Evolutionary conservation across 2,113 vertebrate genomes (phyloP), one percentile per base, ranked within the genome.

Genomic region (Megaceryle torquata): DNA sequence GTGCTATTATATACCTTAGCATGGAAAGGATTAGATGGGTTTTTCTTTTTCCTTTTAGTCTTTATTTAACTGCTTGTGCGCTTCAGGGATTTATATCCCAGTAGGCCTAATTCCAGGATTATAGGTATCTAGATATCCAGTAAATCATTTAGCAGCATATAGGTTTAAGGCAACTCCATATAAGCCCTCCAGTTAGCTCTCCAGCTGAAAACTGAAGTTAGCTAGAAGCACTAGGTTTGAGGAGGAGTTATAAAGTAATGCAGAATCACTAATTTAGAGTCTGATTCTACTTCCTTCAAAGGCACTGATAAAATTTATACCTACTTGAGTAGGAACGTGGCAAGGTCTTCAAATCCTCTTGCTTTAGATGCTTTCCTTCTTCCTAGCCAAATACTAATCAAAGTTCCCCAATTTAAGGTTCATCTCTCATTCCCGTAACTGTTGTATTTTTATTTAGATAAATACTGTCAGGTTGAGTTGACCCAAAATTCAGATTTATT

Each of bases 101-200:
- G 88, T 93, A 89, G 96, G 92, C 92, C 86, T 96, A 96, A 96
- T 94, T 96, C 96, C 81, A 94, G 96, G 93, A 95, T 97, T 97
- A 97, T 96, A 93, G 88, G 95, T 87, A 89, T 92, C 93, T 96
- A 89, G 92, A 95, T 84, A 96, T 51, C 74, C 92, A 94, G 95
- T 93, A 96, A 96, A 97, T 95, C 93, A 96, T 97, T 94, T 82
- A 96, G 91, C 54, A 91, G 88, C 61, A 80, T 76, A 96, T 87
- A 89, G 86, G 86, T 96, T 95, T 96, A 92, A 91, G 81, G 81
- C 88, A 96, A 96, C 88, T 93, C 86, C 86, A 95, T 95, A 96
- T 91, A 95, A 91, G 74, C 83, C 92, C 90, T 93, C 77, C 67
- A 83, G 93, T 86, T 82, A 89, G 80, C 19, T 94, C 48, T 95